phyloP scores from a whole-genome alignment of 2,888 invertebrate genomes.

The Stegana nigrithorax region DNA sequence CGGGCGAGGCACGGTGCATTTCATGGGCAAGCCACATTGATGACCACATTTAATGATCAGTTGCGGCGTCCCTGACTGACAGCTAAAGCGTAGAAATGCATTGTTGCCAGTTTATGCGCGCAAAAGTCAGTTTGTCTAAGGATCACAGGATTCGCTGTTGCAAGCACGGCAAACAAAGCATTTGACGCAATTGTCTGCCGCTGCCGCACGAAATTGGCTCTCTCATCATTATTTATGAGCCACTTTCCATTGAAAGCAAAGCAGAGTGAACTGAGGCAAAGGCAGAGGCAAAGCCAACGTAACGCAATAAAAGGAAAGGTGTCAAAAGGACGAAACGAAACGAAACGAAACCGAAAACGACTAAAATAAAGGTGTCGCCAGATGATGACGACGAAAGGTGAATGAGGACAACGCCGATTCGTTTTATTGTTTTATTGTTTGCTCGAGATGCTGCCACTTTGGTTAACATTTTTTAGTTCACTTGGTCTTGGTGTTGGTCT shows the following conservation, averaged over 20 bases:
- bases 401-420: background rate
- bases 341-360: background rate
- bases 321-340: slow-evolving; percentile 31
- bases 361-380: slow-evolving; percentile 46
- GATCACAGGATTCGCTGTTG: slow-evolving; percentile 37
- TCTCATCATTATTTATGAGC: slow-evolving; percentile 57
- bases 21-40: slow-evolving; percentile 40
- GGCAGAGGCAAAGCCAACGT: background rate
- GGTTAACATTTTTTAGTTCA: slow-evolving; percentile 27
- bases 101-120: background rate
- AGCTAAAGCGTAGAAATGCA: background rate
- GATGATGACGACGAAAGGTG: slow-evolving; percentile 2
- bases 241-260: slow-evolving; percentile 35
- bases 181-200: slow-evolving; percentile 44
- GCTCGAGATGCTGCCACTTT: too few relatives aligned
- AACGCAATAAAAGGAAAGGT: slow-evolving; percentile 41
- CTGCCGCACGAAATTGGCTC: slow-evolving; percentile 49
- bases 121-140: slow-evolving; percentile 34
- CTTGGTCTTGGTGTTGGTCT: background rate
- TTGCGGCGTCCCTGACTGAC: background rate
- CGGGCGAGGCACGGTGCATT: background rate
- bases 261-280: background rate
- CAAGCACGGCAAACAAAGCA: slow-evolving; percentile 31
- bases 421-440: too few relatives aligned
- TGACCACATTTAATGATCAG: slow-evolving; percentile 50